Percentiles rank a stretch among this genome's conserved stretches.
These are phyloP conservation scores for Dufourea novaeangliae DNA, from an alignment of 1,140 invertebrate species.

Conservation along the genomic window DNA sequence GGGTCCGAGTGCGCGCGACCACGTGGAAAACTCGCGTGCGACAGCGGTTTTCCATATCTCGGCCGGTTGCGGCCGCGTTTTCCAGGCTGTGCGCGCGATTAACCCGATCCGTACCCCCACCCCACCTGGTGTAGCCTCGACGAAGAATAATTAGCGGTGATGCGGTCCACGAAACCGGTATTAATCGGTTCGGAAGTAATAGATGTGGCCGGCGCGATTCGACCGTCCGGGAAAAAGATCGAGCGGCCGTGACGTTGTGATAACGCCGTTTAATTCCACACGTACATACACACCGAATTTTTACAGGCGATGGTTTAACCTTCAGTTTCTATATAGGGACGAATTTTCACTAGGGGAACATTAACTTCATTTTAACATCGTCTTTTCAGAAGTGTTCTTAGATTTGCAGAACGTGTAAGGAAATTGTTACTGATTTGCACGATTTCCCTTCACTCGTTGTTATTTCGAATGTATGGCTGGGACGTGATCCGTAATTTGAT, in stretches of 20 bases:
- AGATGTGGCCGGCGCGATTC: conserved; percentile 1
- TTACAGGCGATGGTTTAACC: no score
- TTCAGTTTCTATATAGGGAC: no score
- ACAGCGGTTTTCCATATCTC: conserved; percentile 66
- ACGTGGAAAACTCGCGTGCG: conserved; percentile 62
- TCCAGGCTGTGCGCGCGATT: conserved; percentile 51
- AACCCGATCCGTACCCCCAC: conserved; percentile 31
- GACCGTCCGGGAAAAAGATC: background rate
- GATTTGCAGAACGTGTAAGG: no score
- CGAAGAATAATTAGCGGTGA: conserved; percentile 64
- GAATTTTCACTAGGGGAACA: no score
- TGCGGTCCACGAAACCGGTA: conserved; percentile 6
- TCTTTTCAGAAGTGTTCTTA: no score
- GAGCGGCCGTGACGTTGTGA: background rate
- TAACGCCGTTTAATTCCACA: conserved; percentile 36
- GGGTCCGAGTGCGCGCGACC: conserved; percentile 20
- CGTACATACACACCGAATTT: background rate
- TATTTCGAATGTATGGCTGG: no score
- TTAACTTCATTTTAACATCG: no score
- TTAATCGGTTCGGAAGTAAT: conserved; percentile 47
- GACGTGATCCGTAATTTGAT: no score
- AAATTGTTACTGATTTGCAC: no score
- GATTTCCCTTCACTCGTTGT: no score
- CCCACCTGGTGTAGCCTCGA: no score
- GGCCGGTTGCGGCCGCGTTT: conserved; percentile 27